phyloP scores from a whole-genome alignment of 2,797 vertebrate species.

The Notolabrus celidotus region DNA sequence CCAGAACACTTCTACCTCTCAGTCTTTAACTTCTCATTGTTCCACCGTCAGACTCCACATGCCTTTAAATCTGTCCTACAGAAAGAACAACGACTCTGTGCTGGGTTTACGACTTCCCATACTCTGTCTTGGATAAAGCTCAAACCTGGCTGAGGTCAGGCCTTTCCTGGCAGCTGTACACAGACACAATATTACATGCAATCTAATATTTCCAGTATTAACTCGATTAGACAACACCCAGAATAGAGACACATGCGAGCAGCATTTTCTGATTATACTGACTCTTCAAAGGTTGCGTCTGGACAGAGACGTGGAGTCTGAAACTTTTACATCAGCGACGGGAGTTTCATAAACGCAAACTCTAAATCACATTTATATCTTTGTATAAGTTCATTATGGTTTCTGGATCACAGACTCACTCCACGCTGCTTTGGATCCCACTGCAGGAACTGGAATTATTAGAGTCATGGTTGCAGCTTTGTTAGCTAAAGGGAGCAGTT shows the following conservation, averaged over 20 bases:
- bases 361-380: slow-evolving; percentile 23
- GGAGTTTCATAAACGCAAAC: slow-evolving; percentile 27
- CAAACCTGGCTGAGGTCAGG: slow-evolving; percentile 48
- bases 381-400: slow-evolving; percentile 15
- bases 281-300: slow-evolving; percentile 29
- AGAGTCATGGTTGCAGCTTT: no score
- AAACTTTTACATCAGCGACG: slow-evolving; percentile 25
- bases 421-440: slow-evolving; percentile 1
- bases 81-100: slow-evolving; percentile 61
- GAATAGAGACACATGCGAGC: slow-evolving; percentile 61
- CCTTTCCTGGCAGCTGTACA: slow-evolving; percentile 54
- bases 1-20: slow-evolving; percentile 51
- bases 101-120: slow-evolving; percentile 66
- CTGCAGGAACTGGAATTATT: neutral
- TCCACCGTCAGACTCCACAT: slow-evolving; percentile 44
- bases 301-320: slow-evolving; percentile 33
- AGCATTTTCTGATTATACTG: slow-evolving; percentile 53
- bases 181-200: slow-evolving; percentile 71
- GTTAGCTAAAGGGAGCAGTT: no score
- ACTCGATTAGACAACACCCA: slow-evolving; percentile 66
- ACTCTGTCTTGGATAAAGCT: slow-evolving; percentile 50
- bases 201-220: slow-evolving; percentile 63
- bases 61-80: slow-evolving; percentile 35
- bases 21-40: slow-evolving; percentile 63
- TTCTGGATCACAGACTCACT: slow-evolving; percentile 20